phyloP scores from a whole-genome alignment of 2,113 vertebrate species.

The Sinocyclocheilus grahami region DNA sequence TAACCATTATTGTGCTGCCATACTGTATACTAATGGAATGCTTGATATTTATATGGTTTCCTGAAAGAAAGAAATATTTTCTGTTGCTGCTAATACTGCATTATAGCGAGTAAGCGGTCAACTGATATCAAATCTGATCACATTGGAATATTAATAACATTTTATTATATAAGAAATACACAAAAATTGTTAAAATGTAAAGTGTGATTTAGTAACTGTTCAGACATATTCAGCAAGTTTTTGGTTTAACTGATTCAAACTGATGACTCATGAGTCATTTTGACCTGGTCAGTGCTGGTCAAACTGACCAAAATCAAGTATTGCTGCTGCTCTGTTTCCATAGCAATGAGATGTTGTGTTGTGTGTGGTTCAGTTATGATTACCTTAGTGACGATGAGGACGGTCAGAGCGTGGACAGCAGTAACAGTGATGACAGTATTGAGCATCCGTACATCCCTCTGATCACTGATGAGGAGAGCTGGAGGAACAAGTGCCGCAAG shows the following conservation, averaged over 20 bases:
- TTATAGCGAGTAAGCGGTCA: not conserved
- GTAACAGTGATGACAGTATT: conserved; percentile 92
- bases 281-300: not conserved
- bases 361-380: conserved; percentile 80
- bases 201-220: not conserved
- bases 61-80: not conserved
- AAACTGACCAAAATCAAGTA: not conserved
- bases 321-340: not conserved
- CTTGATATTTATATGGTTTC: not conserved
- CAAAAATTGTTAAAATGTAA: not conserved
- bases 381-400: conserved; percentile 95
- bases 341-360: not conserved
- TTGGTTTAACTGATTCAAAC: not conserved
- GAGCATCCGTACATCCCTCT: conserved; percentile 94
- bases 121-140: not conserved
- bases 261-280: not conserved
- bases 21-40: no score
- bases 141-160: not conserved
- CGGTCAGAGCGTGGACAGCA: conserved; percentile 89
- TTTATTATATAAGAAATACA: not conserved
- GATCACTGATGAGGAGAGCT: conserved; percentile 94
- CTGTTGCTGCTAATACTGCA: not conserved
- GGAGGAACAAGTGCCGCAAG: conserved; percentile 96
- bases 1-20: no score
- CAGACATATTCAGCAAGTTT: not conserved